Percentiles rank a stretch among this genome's conserved stretches.
Conservation (phyloP, 2,797 vertebrate genomes). For the Melanotaenia pygmaea region DNA sequence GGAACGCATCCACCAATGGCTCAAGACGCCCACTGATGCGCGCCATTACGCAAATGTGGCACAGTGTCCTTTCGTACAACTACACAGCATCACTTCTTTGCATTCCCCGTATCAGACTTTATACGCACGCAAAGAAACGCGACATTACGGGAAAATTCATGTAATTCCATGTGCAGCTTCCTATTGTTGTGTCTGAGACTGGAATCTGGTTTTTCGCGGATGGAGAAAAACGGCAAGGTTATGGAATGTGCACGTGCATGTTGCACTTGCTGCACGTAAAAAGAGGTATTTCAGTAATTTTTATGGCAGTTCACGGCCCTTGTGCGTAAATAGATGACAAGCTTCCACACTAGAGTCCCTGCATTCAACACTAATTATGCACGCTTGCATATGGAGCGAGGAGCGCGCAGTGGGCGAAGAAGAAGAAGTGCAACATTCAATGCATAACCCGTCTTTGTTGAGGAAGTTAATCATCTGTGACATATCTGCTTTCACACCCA, state of each 20-base stretch:
- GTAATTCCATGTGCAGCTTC: background rate
- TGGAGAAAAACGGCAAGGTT: background rate
- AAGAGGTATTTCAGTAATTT: background rate
- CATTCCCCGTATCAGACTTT: too few relatives aligned
- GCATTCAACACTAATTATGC: constrained; percentile 8
- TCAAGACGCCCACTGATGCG: constrained; percentile 46
- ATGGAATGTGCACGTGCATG: background rate
- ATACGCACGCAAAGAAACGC: background rate
- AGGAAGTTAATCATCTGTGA: constrained; percentile 32
- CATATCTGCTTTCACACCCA: constrained; percentile 50
- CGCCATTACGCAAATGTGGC: constrained; percentile 61
- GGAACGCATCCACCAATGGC: constrained; percentile 32
- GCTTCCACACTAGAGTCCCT: constrained; percentile 3
- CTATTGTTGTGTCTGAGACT: background rate
- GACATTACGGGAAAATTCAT: background rate
- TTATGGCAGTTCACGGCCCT: background rate
- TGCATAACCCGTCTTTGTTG: constrained; percentile 19
- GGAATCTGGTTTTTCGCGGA: too few relatives aligned
- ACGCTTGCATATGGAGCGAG: background rate
- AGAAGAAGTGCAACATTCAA: background rate
- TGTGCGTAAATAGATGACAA: background rate
- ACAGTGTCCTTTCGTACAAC: constrained; percentile 19
- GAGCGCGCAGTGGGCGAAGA: background rate
- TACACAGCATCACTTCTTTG: background rate
- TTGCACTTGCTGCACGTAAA: background rate